Conservation (phyloP, 2,797 vertebrate species). For the Gypaetus barbatus region DNA sequence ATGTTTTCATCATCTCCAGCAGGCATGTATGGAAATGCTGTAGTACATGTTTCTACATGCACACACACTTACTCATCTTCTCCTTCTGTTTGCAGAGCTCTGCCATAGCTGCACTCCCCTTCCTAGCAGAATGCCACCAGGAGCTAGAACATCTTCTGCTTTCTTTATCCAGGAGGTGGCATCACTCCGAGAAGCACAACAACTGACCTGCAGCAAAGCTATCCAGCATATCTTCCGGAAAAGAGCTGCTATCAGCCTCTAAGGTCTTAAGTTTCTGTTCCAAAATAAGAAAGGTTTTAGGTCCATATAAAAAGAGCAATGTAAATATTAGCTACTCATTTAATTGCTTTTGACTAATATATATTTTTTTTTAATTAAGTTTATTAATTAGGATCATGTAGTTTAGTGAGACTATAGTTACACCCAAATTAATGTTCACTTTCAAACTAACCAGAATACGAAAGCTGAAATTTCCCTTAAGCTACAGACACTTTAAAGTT, state of each 20-base stretch:
- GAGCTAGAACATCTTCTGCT: not conserved
- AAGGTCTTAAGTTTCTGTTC: not conserved
- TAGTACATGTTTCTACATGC: not conserved
- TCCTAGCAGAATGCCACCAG: not conserved
- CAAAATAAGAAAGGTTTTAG: not conserved
- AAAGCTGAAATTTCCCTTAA: not conserved
- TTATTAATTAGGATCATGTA: not conserved
- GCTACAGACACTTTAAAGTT: not conserved
- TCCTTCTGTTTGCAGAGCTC: not conserved
- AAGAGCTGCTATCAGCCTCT: not conserved
- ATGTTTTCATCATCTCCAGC: not conserved
- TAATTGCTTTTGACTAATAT: not conserved
- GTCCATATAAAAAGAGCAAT: not conserved
- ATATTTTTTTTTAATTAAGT: not conserved
- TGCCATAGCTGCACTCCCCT: not conserved
- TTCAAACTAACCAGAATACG: not conserved
- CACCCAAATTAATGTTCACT: not conserved
- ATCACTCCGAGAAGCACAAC: not conserved
- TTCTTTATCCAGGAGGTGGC: not conserved
- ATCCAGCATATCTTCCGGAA: not conserved
- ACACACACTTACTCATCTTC: not conserved
- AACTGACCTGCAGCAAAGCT: not conserved
- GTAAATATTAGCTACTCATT: not conserved
- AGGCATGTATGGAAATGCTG: not conserved
- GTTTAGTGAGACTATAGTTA: not conserved